Evolutionary conservation across 2,113 vertebrate species (phyloP).

Genomic region (Parotia lawesii): DNA sequence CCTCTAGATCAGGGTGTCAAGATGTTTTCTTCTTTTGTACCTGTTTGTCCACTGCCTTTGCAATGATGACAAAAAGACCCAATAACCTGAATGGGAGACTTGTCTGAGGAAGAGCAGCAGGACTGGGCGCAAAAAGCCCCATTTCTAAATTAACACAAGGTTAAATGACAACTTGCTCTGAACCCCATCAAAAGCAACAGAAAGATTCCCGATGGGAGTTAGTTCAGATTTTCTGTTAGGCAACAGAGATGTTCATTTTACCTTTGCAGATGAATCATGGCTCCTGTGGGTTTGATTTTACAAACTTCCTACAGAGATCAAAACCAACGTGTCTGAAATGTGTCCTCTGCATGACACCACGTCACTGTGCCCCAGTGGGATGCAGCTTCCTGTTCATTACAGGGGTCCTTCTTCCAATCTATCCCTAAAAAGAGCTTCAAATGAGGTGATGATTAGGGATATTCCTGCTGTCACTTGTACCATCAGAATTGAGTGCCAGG

Average conservation of each 20-base stretch:
- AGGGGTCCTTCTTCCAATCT: slow-evolving; percentile 34
- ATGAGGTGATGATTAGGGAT: slow-evolving; percentile 38
- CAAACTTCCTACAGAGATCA: slow-evolving; percentile 31
- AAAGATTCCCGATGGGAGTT: background rate
- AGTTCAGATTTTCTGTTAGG: background rate
- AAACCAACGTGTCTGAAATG: background rate
- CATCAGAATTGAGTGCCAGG: background rate
- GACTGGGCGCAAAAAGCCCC: background rate
- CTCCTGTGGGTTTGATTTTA: slow-evolving; percentile 66
- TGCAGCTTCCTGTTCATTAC: slow-evolving; percentile 36
- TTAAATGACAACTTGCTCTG: background rate
- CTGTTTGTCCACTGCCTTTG: background rate
- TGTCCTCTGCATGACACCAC: background rate
- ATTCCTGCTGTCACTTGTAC: slow-evolving; percentile 28
- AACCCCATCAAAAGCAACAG: slow-evolving; percentile 3
- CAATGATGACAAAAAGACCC: background rate
- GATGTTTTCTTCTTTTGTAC: background rate
- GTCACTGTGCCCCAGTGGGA: slow-evolving; percentile 11
- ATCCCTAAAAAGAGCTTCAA: slow-evolving; percentile 27
- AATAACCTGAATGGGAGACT: background rate
- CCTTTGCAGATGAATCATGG: slow-evolving; percentile 63
- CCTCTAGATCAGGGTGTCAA: background rate
- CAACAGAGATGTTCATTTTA: slow-evolving; percentile 52
- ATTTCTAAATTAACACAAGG: background rate
- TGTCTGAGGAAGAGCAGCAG: background rate